Evolutionary conservation across 2,113 vertebrate species (phyloP), one percentile per base, ranked within the genome.

Genomic region (Epinephelus lanceolatus): DNA sequence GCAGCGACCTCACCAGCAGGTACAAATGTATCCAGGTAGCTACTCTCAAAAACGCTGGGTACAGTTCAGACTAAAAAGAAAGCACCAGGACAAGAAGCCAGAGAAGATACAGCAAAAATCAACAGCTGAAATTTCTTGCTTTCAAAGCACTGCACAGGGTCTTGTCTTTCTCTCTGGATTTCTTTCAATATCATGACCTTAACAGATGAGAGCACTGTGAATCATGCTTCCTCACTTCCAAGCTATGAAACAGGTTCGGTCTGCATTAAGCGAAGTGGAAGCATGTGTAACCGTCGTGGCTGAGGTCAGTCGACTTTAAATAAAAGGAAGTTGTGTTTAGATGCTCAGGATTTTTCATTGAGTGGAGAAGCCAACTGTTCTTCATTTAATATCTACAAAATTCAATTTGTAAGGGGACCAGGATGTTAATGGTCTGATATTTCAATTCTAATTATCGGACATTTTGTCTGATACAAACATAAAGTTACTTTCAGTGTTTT

Each of bases 221-320:
- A 76, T 84, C 73, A 61, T 61, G 17, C 23, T 42, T 65, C 47
- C 23, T 55, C 12, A 5, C 52, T 40, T 84, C 21, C 23, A n/a
- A n/a, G 59, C 65, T 30, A 52, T 19, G 15, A 81, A 84, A 73
- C 49, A 69, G 47, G 33, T 62, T 71, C 51, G 40, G 42, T 78
- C 71, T 23, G 56, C 21, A 25, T 80, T 84, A 45, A 66, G 27
- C 37, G 13, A 65, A 66, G 55, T 49, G 51, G 66, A 66, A 83
- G 45, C 61, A 77, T 60, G 49, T 68, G 59, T 21, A 61, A 66
- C 19, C 27, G 17, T 66, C 47, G 23, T 17, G 12, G 40, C 6
- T 59, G 53, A 81, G 80, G 73, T 83, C 69, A 74, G 45, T 12
- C 2, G 9, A 59, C 33, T 52, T 53, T 18, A 49, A 82, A 76